These are phyloP conservation scores for Ictidomys tridecemlineatus DNA, from an alignment of 2,113 vertebrate genomes.

Conservation along the genomic window DNA sequence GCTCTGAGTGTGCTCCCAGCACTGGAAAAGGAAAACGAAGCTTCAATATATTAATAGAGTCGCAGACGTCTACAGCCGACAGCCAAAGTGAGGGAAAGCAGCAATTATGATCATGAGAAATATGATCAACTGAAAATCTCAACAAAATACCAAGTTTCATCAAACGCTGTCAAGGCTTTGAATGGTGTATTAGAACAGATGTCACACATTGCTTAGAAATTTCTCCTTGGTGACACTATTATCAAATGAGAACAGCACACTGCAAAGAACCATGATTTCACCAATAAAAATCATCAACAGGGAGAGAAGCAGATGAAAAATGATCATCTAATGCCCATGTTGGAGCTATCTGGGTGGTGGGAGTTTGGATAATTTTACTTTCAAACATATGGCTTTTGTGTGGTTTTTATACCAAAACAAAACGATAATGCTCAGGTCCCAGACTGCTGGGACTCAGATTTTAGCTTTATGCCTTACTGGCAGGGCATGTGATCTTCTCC, in stretches of 20 bases:
- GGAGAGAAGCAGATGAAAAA: neutral
- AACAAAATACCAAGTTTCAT: neutral
- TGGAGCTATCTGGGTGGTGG: neutral
- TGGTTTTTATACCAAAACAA: neutral
- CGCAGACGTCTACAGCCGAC: neutral
- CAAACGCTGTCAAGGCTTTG: neutral
- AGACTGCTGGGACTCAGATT: neutral
- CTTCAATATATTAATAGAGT: neutral
- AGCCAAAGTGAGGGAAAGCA: neutral
- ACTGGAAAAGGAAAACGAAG: neutral
- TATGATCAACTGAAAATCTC: neutral
- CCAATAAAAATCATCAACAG: neutral
- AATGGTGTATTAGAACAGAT: neutral
- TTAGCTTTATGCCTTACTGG: neutral
- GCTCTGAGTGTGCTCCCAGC: neutral
- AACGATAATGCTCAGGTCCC: neutral
- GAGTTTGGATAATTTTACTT: conserved; percentile 10
- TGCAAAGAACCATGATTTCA: neutral
- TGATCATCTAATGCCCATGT: neutral
- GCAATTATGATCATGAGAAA: conserved; percentile 29
- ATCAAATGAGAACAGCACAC: neutral
- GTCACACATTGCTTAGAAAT: neutral
- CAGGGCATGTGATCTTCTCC: neutral
- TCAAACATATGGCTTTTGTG: neutral
- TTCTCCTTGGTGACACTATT: neutral